Base-by-base conservation (phyloP, 2,113 vertebrate genomes). In the Acrocephalus kingi region DNA sequence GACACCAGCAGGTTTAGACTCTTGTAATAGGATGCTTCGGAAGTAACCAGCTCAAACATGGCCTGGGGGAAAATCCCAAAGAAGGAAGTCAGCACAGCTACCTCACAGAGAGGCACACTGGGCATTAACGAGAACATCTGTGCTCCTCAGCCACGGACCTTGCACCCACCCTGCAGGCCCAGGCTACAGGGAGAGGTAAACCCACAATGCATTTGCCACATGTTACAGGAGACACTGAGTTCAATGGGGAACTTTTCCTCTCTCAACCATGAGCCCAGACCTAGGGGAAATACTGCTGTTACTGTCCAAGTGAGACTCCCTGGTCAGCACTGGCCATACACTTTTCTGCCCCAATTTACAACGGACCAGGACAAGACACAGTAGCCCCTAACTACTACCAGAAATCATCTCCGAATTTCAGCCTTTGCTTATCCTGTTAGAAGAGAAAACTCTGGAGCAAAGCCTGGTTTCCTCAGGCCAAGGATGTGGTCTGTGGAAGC, bases 1-100 rank as follows among this genome's bases (percentile, higher is more conserved):
- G 98, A 98, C 94, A 99, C 98, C 48, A 99, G 97, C 93, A 99
- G 98, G 71, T 98, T 99, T 96, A 99, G 95, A 93, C 99, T 99
- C 95, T 99, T 99, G 97, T 99, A 99, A 96, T 99, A 99, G 0
- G 99, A 99, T 7, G 99, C 99, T 94, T 99, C 99, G 0, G 99
- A 99, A 35, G 99, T 99, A 92, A 99, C 98, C 79, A 99, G 98
- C 94, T 99, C 99, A 91, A 99, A 99, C 99, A 99, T 99, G 89
- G 99, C 99, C 99, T 99, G 90, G 18, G 35, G 88, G 31, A 87
- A 48, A 85, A 92, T 39, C 45, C 92, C 78, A 88, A 72, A 89
- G 63, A 73, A 63, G 21, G 45, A 64, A 64, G 82, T 95, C 73
- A 96, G 73, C 46, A 81, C 46, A 81, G 43, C 33, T 23, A 45